Conservation (phyloP, 2,797 vertebrate species). For the Chaenodraco wilsoni region DNA sequence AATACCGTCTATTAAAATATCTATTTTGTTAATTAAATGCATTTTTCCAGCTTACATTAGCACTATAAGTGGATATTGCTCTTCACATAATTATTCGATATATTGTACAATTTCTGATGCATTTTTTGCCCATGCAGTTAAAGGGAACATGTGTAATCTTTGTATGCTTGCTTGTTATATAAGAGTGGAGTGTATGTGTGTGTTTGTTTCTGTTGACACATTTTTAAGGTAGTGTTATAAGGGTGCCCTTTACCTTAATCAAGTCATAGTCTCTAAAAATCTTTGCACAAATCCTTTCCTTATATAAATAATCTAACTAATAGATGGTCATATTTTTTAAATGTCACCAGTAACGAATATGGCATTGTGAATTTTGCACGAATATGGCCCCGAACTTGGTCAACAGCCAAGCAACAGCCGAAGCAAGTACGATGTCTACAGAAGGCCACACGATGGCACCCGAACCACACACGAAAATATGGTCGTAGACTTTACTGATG, state of each 20-base stretch:
- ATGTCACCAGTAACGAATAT: conserved; percentile 30
- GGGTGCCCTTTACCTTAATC: not conserved
- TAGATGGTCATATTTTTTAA: conserved; percentile 35
- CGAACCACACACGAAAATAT: too few species aligned
- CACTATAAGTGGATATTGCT: not conserved
- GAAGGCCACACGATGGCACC: too few species aligned
- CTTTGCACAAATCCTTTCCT: not conserved
- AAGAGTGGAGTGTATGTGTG: not conserved
- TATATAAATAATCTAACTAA: conserved; percentile 22
- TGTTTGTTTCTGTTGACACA: not conserved
- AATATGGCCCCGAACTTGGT: too few species aligned
- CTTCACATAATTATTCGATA: not conserved
- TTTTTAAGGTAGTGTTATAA: conserved; percentile 22
- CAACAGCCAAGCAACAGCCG: too few species aligned
- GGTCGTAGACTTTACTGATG: too few species aligned
- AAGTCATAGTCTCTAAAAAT: not conserved
- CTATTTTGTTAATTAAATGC: not conserved
- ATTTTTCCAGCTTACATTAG: not conserved
- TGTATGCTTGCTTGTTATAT: not conserved
- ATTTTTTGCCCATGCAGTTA: not conserved
- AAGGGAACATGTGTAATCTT: not conserved
- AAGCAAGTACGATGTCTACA: too few species aligned
- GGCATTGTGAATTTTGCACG: too few species aligned
- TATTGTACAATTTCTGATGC: not conserved
- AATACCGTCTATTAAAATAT: not conserved